phyloP scores from a whole-genome alignment of 1,140 invertebrate genomes.

The Armadillidium nasatum region DNA sequence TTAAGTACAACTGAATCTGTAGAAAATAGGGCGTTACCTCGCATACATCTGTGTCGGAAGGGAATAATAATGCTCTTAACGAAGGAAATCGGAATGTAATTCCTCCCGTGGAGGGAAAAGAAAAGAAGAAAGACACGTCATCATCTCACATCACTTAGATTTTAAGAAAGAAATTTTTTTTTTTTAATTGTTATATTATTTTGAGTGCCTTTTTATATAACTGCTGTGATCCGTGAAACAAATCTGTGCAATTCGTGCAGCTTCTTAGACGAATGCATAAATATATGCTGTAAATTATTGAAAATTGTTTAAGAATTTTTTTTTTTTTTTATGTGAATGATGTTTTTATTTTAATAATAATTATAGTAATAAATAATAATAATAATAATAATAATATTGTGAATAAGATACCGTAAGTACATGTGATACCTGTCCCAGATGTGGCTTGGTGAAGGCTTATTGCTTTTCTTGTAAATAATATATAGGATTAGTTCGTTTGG shows the following conservation, averaged over 20 bases:
- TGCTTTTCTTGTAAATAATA: conserved; percentile 1
- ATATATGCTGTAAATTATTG: background rate
- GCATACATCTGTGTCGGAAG: background rate
- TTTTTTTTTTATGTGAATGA: background rate
- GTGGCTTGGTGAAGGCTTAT: background rate
- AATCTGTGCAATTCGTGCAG: conserved; percentile 8
- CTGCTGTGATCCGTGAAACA: background rate
- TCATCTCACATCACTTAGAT: background rate
- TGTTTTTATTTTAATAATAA: too few species aligned
- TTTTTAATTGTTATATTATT: background rate
- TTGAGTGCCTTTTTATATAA: background rate
- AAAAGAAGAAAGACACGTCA: background rate
- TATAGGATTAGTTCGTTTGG: too few species aligned
- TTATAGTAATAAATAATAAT: too few species aligned
- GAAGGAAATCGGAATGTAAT: background rate
- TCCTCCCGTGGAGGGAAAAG: background rate
- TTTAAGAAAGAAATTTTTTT: background rate
- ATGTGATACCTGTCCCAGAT: background rate
- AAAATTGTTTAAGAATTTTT: background rate
- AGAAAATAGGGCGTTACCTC: too few species aligned
- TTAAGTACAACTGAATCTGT: background rate
- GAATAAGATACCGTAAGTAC: background rate
- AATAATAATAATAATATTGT: too few species aligned
- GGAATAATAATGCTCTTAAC: background rate
- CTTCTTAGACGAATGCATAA: background rate